Evolutionary conservation across 2,797 vertebrate genomes (phyloP).

Genomic region (Periparus ater): DNA sequence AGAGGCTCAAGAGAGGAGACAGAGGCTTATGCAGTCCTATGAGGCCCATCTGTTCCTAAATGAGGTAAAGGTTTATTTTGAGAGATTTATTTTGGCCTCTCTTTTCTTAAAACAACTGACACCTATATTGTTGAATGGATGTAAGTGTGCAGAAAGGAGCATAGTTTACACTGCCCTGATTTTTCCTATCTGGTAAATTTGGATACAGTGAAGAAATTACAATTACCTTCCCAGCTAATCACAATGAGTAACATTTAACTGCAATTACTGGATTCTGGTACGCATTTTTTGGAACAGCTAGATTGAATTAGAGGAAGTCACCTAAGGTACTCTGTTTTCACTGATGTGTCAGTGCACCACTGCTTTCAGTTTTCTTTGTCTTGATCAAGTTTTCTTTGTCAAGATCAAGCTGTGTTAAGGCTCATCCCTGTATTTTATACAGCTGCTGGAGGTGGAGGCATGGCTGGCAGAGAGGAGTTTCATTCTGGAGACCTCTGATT

Average conservation of each 20-base stretch:
- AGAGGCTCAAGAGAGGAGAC: constrained; percentile 74
- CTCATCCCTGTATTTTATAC: background rate
- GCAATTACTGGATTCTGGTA: background rate
- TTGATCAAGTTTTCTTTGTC: background rate
- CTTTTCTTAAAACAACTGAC: background rate
- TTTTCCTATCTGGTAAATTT: background rate
- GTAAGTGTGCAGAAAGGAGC: background rate
- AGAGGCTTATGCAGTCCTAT: constrained; percentile 73
- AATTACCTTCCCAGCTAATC: background rate
- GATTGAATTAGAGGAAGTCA: background rate
- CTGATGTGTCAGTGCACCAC: background rate
- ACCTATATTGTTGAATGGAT: background rate
- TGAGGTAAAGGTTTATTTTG: constrained; percentile 76
- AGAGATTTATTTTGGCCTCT: background rate
- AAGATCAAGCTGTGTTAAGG: background rate
- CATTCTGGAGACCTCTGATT: constrained; percentile 77
- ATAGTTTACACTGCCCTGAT: background rate
- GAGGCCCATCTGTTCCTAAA: constrained; percentile 82
- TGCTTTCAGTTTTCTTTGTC: background rate
- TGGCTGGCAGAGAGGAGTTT: constrained; percentile 82
- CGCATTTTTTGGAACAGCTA: background rate
- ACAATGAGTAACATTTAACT: background rate
- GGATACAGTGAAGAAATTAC: background rate
- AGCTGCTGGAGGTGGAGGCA: constrained; percentile 86
- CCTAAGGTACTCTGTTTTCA: background rate